These are phyloP conservation scores for Hippocampus barbouri DNA, from an alignment of 2,113 vertebrate genomes.

Conservation along the genomic window DNA sequence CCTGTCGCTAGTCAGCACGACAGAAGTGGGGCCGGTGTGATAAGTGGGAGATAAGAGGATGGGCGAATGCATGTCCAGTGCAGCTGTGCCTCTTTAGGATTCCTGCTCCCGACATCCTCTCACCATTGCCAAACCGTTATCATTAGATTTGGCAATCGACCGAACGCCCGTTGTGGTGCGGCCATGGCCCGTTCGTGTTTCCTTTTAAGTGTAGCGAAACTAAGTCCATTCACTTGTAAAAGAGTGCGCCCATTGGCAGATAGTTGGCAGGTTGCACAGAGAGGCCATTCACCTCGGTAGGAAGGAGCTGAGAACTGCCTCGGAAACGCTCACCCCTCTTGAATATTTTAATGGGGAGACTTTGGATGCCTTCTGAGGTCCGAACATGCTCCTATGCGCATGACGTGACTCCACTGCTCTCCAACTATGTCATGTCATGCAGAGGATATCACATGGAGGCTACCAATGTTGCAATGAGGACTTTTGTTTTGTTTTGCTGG, in stretches of 20 bases:
- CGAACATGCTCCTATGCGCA: constrained; percentile 35
- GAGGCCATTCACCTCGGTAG: constrained; percentile 76
- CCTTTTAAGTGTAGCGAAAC: constrained; percentile 73
- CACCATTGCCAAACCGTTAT: constrained; percentile 70
- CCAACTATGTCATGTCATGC: constrained; percentile 20
- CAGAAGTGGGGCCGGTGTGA: constrained; percentile 9
- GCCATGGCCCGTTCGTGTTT: constrained; percentile 72
- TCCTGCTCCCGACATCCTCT: constrained; percentile 71
- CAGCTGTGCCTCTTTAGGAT: constrained; percentile 79
- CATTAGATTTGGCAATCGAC: constrained; percentile 79
- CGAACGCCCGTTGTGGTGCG: constrained; percentile 65
- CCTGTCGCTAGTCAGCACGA: not conserved
- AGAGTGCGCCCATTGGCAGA: constrained; percentile 78
- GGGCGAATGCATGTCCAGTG: constrained; percentile 40
- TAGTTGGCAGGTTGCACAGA: constrained; percentile 80
- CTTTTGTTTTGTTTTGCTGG: not conserved
- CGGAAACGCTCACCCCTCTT: constrained; percentile 58
- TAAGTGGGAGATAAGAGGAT: constrained; percentile 13
- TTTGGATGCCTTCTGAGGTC: constrained; percentile 50
- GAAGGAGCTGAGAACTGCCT: constrained; percentile 71
- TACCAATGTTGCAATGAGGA: not conserved
- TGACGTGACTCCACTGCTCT: constrained; percentile 31
- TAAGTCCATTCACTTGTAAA: constrained; percentile 79
- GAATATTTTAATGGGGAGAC: constrained; percentile 62
- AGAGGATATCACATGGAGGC: not conserved